Evolutionary conservation across 2,888 invertebrate genomes (phyloP).

Genomic region (Dexiosoma caninum): DNA sequence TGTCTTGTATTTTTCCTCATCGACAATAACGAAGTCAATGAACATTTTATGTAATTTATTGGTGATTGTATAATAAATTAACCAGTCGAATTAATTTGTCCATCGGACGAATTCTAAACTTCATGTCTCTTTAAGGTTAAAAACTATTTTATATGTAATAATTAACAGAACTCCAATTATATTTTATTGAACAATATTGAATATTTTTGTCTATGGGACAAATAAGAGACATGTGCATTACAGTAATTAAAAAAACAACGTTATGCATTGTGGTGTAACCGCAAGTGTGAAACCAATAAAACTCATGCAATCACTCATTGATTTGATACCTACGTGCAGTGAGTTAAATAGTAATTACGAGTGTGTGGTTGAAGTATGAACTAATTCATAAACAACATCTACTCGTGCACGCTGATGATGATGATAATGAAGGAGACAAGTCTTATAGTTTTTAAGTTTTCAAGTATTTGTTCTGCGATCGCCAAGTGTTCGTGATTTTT

Average conservation of each 20-base stretch:
- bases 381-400: not conserved
- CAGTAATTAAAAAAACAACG: slow-evolving; percentile 28
- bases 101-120: no score
- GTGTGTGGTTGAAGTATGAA: slow-evolving; percentile 4
- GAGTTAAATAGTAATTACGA: slow-evolving; percentile 10
- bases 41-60: no score
- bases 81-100: no score
- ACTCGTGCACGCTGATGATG: not conserved
- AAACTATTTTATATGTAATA: no score
- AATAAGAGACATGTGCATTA: not conserved
- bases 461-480: not conserved
- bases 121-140: no score
- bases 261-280: slow-evolving; percentile 18
- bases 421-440: not conserved
- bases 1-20: no score
- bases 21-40: no score
- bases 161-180: no score
- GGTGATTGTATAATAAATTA: no score
- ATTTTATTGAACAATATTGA: no score
- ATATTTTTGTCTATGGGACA: not conserved
- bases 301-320: not conserved
- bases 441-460: not conserved
- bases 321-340: not conserved
- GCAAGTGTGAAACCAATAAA: slow-evolving; percentile 39
- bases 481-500: no score